Evolutionary conservation across 2,888 invertebrate species (phyloP).

Genomic region (Pterostichus madidus): DNA sequence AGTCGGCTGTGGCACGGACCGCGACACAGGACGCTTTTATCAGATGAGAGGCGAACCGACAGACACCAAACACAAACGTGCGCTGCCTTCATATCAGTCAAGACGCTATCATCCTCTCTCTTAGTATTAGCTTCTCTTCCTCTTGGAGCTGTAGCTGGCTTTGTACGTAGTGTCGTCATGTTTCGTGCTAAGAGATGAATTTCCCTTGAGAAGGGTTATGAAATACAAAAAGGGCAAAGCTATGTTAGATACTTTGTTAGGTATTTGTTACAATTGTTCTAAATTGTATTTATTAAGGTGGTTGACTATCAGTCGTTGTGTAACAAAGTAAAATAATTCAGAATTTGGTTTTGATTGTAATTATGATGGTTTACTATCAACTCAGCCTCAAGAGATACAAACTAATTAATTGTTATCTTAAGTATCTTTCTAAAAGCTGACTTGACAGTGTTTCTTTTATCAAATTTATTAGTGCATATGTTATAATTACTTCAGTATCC

Average conservation of each 20-base stretch:
- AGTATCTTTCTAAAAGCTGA: no score
- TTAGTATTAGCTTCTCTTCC: constrained; percentile 1
- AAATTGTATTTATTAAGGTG: not conserved
- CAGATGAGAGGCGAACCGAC: constrained; percentile 39
- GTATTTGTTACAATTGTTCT: no score
- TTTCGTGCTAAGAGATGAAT: constrained; percentile 8
- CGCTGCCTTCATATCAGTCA: constrained; percentile 29
- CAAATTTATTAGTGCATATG: no score
- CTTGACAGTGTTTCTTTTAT: no score
- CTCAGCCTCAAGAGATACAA: no score
- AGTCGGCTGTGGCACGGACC: not conserved
- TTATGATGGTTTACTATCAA: no score
- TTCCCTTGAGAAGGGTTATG: constrained; percentile 32
- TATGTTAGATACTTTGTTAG: no score
- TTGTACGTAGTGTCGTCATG: constrained; percentile 4
- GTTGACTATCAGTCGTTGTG: no score
- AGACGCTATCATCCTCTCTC: constrained; percentile 6
- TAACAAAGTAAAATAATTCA: no score
- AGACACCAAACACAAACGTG: constrained; percentile 47
- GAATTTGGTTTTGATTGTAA: no score
- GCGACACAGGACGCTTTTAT: constrained; percentile 31
- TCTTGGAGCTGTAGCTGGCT: not conserved
- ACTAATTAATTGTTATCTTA: no score
- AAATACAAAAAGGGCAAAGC: not conserved
- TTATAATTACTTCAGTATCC: no score